Evolutionary conservation across 2,797 vertebrate genomes (phyloP).

Genomic region (Euphonia xanthogaster): DNA sequence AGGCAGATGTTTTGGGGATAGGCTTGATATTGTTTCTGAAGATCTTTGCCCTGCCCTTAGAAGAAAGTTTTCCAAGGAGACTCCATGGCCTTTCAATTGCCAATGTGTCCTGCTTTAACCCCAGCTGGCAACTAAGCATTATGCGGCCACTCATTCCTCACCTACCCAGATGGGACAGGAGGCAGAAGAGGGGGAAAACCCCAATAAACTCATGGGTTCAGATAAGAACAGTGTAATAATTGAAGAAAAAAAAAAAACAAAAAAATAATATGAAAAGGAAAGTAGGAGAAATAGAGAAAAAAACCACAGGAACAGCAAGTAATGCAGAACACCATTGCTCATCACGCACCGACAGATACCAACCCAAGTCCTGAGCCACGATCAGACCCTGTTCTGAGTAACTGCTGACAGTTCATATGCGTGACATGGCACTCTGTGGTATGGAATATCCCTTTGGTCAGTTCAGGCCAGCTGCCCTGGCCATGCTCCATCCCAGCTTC

Average conservation of each 20-base stretch:
- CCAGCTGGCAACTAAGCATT: background rate
- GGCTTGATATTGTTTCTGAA: background rate
- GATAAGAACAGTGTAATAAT: background rate
- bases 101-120: background rate
- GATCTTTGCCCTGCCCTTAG: background rate
- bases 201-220: background rate
- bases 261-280: background rate
- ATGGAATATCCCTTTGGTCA: background rate
- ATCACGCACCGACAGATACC: background rate
- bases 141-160: background rate
- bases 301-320: background rate
- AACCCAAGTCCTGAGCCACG: fast-evolving
- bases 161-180: too few species aligned
- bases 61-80: background rate
- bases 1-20: background rate
- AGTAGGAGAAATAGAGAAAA: background rate
- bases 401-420: background rate
- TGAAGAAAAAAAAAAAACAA: background rate
- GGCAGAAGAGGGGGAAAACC: fast-evolving
- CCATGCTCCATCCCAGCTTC: background rate
- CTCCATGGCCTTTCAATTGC: background rate
- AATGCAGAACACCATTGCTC: background rate
- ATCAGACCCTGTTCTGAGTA: background rate
- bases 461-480: background rate
- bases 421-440: fast-evolving